A percentile compares a stretch with the other conserved stretches of the same genome.
These are phyloP conservation scores for Dione vanillae DNA, from an alignment of 2,888 invertebrate genomes.

Conservation along the genomic window DNA sequence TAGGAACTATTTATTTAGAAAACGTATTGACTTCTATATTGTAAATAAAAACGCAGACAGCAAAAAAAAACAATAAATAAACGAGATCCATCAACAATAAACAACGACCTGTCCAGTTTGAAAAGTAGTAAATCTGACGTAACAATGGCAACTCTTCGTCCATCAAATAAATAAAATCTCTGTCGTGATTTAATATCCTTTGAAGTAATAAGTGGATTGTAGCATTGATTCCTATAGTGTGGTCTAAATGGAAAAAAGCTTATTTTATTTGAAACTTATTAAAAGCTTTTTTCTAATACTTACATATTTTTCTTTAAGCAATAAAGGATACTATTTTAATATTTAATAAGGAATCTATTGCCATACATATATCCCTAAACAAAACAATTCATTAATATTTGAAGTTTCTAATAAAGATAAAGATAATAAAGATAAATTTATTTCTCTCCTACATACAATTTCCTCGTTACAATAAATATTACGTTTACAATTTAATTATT, in stretches of 20 bases:
- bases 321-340: too few relatives aligned
- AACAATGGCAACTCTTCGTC: slow-evolving; percentile 39
- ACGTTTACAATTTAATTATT: too few relatives aligned
- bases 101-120: slow-evolving; percentile 14
- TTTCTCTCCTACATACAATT: too few relatives aligned
- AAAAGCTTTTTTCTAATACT: background rate
- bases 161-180: slow-evolving; percentile 48
- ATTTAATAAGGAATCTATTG: too few relatives aligned
- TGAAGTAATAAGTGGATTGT: slow-evolving; percentile 39
- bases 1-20: background rate
- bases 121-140: slow-evolving; percentile 27
- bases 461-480: too few relatives aligned
- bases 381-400: too few relatives aligned
- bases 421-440: too few relatives aligned
- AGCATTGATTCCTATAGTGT: slow-evolving; percentile 15
- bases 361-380: too few relatives aligned
- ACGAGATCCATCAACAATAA: background rate
- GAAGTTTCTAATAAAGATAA: too few relatives aligned
- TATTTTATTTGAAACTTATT: background rate
- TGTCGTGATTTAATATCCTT: slow-evolving; percentile 46
- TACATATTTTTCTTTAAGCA: too few relatives aligned
- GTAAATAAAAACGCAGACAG: background rate
- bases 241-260: background rate
- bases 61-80: slow-evolving; percentile 6
- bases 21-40: background rate